Conservation (phyloP, 1,140 invertebrate genomes). For the Drosophila quadrilineata region DNA sequence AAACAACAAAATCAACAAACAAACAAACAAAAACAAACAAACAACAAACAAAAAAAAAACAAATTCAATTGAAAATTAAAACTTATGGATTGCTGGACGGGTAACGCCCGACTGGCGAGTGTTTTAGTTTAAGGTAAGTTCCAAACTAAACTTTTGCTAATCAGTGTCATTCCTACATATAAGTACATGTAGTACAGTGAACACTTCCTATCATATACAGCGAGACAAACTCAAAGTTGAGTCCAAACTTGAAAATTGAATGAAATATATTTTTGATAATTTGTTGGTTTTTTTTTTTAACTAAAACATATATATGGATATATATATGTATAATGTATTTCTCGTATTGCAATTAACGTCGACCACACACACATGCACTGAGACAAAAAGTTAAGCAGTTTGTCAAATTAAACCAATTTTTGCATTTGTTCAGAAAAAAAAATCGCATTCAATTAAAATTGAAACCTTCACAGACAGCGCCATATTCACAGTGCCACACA, state of each 20-base stretch:
- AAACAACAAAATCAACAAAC: conserved; percentile 29
- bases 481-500: conserved; percentile 15
- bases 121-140: conserved; percentile 82
- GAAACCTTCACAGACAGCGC: conserved; percentile 54
- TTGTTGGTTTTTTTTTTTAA: too few species aligned
- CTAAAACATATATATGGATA: too few species aligned
- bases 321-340: conserved; percentile 36
- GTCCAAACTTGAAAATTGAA: too few species aligned
- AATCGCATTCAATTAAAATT: conserved; percentile 52
- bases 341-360: conserved; percentile 64
- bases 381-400: background rate
- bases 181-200: too few species aligned
- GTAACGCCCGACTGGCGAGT: conserved; percentile 82
- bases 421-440: conserved; percentile 50
- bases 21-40: conserved; percentile 29
- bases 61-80: conserved; percentile 79
- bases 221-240: too few species aligned
- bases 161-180: too few species aligned
- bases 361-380: conserved; percentile 7
- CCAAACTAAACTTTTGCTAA: background rate
- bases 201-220: too few species aligned
- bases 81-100: conserved; percentile 82
- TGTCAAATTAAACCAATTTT: conserved; percentile 67
- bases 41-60: conserved; percentile 52
- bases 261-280: too few species aligned